Conservation (phyloP, 2,797 vertebrate genomes). For the Lagocephalus sceleratus region DNA sequence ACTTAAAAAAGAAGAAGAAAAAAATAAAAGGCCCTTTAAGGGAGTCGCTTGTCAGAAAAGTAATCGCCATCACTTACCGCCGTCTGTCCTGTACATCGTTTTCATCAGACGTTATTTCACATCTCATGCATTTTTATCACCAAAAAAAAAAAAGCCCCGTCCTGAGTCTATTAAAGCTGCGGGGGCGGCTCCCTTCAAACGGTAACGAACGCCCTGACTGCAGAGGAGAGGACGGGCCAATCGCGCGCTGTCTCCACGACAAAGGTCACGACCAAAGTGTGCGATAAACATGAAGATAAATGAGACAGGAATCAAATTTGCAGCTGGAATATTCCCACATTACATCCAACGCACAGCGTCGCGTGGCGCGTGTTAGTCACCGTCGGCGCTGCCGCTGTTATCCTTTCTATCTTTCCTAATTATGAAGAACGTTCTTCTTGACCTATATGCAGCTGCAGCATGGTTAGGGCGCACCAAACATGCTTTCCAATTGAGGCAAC, state of each 20-base stretch:
- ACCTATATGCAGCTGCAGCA: slow-evolving; percentile 35
- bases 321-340: slow-evolving; percentile 34
- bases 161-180: slow-evolving; percentile 49
- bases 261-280: slow-evolving; percentile 76
- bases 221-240: slow-evolving; percentile 58
- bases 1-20: neutral
- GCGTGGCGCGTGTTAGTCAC: slow-evolving; percentile 54
- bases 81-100: slow-evolving; percentile 9
- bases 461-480: slow-evolving; percentile 13
- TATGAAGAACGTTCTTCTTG: slow-evolving; percentile 23
- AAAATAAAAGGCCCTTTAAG: neutral
- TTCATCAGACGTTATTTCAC: slow-evolving; percentile 28
- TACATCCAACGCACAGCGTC: slow-evolving; percentile 47
- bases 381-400: slow-evolving; percentile 23
- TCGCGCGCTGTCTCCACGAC: slow-evolving; percentile 65
- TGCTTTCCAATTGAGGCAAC: slow-evolving; percentile 1
- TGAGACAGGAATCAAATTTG: slow-evolving; percentile 53
- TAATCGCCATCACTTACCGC: slow-evolving; percentile 1
- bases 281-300: slow-evolving; percentile 75
- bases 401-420: slow-evolving; percentile 30
- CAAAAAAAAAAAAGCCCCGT: slow-evolving; percentile 9
- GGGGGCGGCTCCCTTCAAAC: slow-evolving; percentile 32
- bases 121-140: slow-evolving; percentile 56
- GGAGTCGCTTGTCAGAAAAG: neutral
- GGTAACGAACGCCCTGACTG: slow-evolving; percentile 59